Conservation (phyloP, 2,113 vertebrate genomes). For the Hippocampus guttulatus region DNA sequence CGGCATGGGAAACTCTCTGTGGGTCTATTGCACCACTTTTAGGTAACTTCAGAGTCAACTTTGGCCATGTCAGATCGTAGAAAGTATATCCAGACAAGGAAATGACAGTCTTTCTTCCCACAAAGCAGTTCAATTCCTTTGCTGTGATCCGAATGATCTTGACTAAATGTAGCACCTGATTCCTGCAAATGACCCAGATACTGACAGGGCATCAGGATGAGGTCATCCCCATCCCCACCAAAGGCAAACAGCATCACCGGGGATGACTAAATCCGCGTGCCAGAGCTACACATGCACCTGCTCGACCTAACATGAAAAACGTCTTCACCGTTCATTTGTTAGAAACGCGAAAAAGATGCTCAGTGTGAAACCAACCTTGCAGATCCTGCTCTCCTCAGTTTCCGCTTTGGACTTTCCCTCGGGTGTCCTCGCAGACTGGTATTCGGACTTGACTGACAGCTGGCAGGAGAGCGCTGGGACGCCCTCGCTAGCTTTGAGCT, state of each 20-base stretch:
- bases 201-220: constrained; percentile 29
- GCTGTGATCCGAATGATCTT: constrained; percentile 25
- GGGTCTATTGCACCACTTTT: constrained; percentile 23
- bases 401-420: constrained; percentile 71
- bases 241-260: neutral
- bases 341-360: neutral
- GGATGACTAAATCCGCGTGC: neutral
- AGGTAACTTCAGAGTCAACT: constrained; percentile 17
- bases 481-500: constrained; percentile 69
- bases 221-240: constrained; percentile 14
- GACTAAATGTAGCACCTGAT: constrained; percentile 18
- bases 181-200: constrained; percentile 1
- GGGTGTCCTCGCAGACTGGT: constrained; percentile 71
- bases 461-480: constrained; percentile 79
- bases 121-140: constrained; percentile 24
- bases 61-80: neutral
- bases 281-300: constrained; percentile 44
- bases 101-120: neutral
- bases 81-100: constrained; percentile 2
- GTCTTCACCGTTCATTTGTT: neutral
- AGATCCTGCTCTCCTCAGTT: constrained; percentile 92
- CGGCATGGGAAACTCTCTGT: constrained; percentile 21
- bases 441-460: constrained; percentile 80
- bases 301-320: constrained; percentile 6
- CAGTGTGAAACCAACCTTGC: constrained; percentile 71